Conservation (phyloP, 2,113 vertebrate genomes). For the Heliornis fulica region DNA sequence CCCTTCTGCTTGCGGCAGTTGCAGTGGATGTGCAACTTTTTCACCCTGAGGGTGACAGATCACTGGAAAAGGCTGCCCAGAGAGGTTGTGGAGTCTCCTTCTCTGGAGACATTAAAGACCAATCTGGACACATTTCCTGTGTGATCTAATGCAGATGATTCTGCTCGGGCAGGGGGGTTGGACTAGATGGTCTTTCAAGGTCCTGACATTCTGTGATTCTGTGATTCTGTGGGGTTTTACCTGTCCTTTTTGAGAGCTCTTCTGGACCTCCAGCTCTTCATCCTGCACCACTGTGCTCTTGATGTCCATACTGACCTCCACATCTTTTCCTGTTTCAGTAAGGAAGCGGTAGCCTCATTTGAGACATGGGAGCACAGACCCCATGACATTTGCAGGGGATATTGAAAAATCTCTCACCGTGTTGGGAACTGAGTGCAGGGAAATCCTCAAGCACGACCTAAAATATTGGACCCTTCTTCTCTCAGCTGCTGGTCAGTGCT, state of each 20-base stretch:
- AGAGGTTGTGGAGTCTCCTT: no score
- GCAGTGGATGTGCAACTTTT: no score
- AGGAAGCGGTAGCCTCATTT: not conserved
- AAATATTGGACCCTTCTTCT: not conserved
- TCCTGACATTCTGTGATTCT: no score
- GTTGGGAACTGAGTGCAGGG: not conserved
- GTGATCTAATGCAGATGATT: no score
- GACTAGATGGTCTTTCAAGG: no score
- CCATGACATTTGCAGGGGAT: not conserved
- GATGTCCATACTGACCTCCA: not conserved
- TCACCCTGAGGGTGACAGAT: no score
- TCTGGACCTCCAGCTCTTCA: not conserved
- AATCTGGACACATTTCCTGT: no score
- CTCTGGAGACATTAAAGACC: no score
- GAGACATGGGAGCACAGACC: not conserved
- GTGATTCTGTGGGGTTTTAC: not conserved
- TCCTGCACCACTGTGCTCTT: not conserved
- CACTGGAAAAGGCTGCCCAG: no score
- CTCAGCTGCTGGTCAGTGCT: not conserved
- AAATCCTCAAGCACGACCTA: not conserved
- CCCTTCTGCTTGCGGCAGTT: not conserved
- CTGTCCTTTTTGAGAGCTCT: not conserved
- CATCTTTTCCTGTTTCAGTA: not conserved
- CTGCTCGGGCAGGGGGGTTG: no score
- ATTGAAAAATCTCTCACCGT: not conserved